Conservation (phyloP, 1,140 invertebrate species). For the Achroia grisella region DNA sequence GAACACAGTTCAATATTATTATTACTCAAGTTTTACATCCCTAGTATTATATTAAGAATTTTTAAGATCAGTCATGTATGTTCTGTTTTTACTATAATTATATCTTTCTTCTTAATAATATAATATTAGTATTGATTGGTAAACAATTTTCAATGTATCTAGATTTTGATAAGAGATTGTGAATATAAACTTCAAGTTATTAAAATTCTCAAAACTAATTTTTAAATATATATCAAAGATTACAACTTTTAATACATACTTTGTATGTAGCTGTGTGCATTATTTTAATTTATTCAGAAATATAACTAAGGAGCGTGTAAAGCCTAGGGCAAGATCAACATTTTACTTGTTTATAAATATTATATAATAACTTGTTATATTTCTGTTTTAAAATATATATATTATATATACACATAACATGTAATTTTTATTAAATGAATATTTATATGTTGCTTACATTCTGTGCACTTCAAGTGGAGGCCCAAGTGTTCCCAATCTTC, state of each 20-base stretch:
- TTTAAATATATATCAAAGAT: neutral
- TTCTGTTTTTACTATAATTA: neutral
- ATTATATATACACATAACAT: neutral
- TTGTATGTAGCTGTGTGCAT: no score
- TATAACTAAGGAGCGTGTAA: no score
- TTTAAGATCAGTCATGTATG: neutral
- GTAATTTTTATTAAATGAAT: neutral
- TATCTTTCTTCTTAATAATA: neutral
- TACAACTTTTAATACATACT: no score
- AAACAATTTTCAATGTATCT: no score
- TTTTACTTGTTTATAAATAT: no score
- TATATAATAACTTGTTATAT: no score
- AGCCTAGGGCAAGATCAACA: no score
- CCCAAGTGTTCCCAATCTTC: conserved; percentile 83
- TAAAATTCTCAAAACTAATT: neutral
- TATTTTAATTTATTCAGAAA: no score
- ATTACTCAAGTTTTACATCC: neutral
- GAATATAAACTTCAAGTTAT: neutral
- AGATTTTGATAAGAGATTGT: no score
- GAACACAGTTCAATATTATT: no score
- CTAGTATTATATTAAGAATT: neutral
- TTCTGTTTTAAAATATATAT: neutral
- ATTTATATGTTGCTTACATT: conserved; percentile 33
- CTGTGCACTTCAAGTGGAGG: conserved; percentile 85
- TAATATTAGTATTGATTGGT: no score